Conservation (phyloP, 2,797 vertebrate genomes). For the Podarcis lilfordi region DNA sequence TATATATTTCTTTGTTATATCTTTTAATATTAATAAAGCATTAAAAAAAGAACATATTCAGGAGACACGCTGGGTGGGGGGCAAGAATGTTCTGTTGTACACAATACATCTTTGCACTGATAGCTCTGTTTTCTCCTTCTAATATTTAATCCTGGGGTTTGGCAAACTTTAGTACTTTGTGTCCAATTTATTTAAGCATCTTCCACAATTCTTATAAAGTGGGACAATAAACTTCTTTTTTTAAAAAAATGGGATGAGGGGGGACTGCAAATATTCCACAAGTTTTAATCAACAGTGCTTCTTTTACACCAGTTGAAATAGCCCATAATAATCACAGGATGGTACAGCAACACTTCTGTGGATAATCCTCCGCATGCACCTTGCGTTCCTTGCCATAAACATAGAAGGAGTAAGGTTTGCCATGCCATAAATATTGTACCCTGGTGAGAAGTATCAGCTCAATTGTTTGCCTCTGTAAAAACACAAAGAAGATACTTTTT, state of each 20-base stretch:
- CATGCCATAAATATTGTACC: conserved; percentile 81
- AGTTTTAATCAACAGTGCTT: background rate
- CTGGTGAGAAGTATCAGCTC: conserved; percentile 84
- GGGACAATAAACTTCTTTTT: background rate
- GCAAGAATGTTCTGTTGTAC: no score
- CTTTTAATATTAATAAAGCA: no score
- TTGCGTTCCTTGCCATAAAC: conserved; percentile 82
- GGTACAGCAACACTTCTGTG: conserved; percentile 82
- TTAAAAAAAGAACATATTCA: no score
- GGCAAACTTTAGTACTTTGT: background rate
- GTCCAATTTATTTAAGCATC: background rate
- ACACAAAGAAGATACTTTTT: background rate
- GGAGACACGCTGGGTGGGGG: no score
- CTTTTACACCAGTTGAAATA: background rate
- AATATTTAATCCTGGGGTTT: background rate
- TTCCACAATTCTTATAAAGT: background rate
- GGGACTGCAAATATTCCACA: background rate
- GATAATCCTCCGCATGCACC: conserved; percentile 79
- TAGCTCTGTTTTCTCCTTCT: no score
- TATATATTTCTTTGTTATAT: no score
- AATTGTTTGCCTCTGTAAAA: conserved; percentile 80
- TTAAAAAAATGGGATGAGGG: no score
- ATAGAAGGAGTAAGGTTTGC: conserved; percentile 75
- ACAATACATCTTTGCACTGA: no score
- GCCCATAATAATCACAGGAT: background rate